Percentiles rank a stretch among this genome's conserved stretches.
phyloP scores from a whole-genome alignment of 2,888 invertebrate species.

The Aphidoletes aphidimyza region DNA sequence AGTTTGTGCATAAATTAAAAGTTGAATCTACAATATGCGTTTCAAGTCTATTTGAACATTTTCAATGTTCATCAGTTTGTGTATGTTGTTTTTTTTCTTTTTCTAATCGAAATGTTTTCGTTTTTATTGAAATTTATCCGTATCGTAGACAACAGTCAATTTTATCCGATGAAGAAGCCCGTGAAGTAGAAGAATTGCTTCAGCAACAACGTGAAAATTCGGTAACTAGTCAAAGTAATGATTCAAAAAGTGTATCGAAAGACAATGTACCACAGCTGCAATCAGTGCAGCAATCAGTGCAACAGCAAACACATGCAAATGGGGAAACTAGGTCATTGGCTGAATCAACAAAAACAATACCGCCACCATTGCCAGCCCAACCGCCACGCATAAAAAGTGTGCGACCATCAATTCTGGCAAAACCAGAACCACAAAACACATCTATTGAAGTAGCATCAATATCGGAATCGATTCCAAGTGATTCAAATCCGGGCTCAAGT shows the following conservation, averaged over 20 bases:
- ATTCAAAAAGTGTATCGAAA: slow-evolving; percentile 58
- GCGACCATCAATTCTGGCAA: slow-evolving; percentile 65
- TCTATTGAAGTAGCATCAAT: neutral
- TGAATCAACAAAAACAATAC: slow-evolving; percentile 64
- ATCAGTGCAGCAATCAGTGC: slow-evolving; percentile 59
- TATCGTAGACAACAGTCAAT: slow-evolving; percentile 78
- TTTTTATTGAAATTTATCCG: slow-evolving; percentile 15
- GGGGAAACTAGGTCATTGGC: slow-evolving; percentile 65
- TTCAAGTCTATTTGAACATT: too few species aligned
- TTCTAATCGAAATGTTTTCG: neutral
- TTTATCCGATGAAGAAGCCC: slow-evolving; percentile 89
- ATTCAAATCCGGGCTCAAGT: neutral
- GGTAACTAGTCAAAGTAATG: slow-evolving; percentile 58
- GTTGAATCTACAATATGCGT: too few species aligned
- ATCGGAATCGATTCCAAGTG: neutral
- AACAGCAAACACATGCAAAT: slow-evolving; percentile 56
- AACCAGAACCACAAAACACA: slow-evolving; percentile 27
- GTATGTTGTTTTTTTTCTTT: slow-evolving; percentile 55
- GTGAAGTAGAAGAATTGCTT: slow-evolving; percentile 85
- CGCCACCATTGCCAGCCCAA: slow-evolving; percentile 63
- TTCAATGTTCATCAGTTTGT: too few species aligned
- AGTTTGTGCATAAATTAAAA: too few species aligned
- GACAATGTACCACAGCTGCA: slow-evolving; percentile 58
- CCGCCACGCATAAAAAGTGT: slow-evolving; percentile 66
- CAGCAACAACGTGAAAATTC: slow-evolving; percentile 62